These are phyloP conservation scores for Condylostylus longicornis DNA, from an alignment of 1,140 invertebrate species.

Conservation along the genomic window DNA sequence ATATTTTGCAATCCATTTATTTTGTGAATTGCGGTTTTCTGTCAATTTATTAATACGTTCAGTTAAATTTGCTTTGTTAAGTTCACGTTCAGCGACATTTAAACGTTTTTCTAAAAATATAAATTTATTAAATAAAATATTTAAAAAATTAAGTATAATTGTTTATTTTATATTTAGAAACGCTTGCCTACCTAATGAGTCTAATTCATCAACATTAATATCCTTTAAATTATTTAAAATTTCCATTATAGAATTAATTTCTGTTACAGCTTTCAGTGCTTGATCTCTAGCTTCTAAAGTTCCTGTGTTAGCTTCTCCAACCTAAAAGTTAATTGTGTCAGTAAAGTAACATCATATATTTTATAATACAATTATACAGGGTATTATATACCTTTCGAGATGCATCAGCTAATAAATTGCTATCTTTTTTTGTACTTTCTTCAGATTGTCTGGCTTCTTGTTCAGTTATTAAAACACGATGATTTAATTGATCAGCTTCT, in stretches of 20 bases:
- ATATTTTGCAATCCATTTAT: slow-evolving; percentile 65
- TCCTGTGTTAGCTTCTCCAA: slow-evolving; percentile 72
- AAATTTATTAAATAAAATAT: slow-evolving; percentile 2
- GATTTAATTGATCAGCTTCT: slow-evolving; percentile 55
- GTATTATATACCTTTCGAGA: slow-evolving; percentile 38
- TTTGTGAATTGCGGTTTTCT: slow-evolving; percentile 56
- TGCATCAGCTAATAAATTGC: slow-evolving; percentile 54
- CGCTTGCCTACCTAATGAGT: slow-evolving; percentile 36
- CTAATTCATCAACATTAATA: slow-evolving; percentile 53
- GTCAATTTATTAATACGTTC: slow-evolving; percentile 54
- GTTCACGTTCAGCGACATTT: slow-evolving; percentile 51
- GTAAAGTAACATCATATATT: not conserved
- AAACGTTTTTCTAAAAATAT: slow-evolving; percentile 49
- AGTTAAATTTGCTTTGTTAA: slow-evolving; percentile 59
- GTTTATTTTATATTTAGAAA: not conserved
- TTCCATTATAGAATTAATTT: slow-evolving; percentile 63
- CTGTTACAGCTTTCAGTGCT: slow-evolving; percentile 61
- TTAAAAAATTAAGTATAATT: not conserved
- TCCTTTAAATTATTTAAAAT: slow-evolving; percentile 63
- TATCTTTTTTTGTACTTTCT: slow-evolving; percentile 56
- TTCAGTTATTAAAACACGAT: slow-evolving; percentile 54
- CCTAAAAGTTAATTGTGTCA: slow-evolving; percentile 35
- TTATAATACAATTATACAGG: not conserved
- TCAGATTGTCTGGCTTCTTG: slow-evolving; percentile 54
- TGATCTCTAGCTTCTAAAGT: slow-evolving; percentile 61